Evolutionary conservation across 1,140 invertebrate species (phyloP).

Genomic region (Pseudomyrmex cubaensis): DNA sequence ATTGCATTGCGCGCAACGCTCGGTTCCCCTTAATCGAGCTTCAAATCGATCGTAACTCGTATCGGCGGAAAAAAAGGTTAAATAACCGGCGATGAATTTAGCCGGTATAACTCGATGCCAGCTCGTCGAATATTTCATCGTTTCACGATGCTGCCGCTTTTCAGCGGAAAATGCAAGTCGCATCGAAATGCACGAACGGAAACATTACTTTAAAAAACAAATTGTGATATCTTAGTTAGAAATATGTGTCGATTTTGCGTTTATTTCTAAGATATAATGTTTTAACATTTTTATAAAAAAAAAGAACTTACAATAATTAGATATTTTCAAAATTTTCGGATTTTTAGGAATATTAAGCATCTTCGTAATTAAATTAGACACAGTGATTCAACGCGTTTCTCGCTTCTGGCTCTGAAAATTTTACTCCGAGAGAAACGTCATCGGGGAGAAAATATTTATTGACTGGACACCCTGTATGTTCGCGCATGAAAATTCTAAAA

Average conservation of each 20-base stretch:
- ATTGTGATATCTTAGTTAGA: neutral
- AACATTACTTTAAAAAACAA: neutral
- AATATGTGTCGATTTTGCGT: neutral
- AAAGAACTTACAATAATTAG: too few relatives aligned
- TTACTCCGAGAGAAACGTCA: neutral
- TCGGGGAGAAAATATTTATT: constrained; percentile 32
- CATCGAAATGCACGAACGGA: neutral
- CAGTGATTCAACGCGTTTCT: too few relatives aligned
- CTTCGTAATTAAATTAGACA: neutral
- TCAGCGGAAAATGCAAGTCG: constrained; percentile 4
- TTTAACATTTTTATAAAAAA: neutral
- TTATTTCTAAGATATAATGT: neutral
- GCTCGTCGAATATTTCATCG: constrained; percentile 63
- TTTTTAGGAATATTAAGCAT: neutral
- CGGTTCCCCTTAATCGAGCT: constrained; percentile 57
- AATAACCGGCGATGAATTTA: constrained; percentile 57
- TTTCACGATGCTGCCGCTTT: constrained; percentile 33
- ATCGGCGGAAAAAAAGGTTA: constrained; percentile 56
- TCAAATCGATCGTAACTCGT: constrained; percentile 43
- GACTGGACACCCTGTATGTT: constrained; percentile 45
- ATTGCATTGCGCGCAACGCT: constrained; percentile 36
- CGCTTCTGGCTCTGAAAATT: neutral
- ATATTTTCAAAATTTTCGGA: too few relatives aligned
- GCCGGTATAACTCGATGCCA: constrained; percentile 49
- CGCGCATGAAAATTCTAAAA: constrained; percentile 61